phyloP scores from a whole-genome alignment of 2,888 invertebrate genomes.

The Chloroclysta siterata region DNA sequence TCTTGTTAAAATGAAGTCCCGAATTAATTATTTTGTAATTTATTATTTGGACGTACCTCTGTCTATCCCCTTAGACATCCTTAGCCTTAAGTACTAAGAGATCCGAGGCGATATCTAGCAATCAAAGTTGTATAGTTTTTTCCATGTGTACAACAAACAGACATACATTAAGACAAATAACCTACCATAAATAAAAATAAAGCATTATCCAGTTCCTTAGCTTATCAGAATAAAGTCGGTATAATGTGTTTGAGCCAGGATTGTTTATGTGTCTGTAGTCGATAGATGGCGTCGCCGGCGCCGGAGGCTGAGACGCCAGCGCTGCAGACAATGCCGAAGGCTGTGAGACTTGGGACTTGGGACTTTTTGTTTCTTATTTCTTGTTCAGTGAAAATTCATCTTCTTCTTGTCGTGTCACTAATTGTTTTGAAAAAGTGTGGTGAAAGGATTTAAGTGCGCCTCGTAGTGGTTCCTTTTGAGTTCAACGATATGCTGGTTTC shows the following conservation, averaged over 20 bases:
- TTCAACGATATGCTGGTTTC: no score
- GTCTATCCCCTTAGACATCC: no score
- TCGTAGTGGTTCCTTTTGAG: no score
- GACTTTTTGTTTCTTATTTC: neutral
- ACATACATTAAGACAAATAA: neutral
- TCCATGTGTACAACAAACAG: neutral
- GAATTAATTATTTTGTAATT: no score
- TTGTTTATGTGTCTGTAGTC: constrained; percentile 18
- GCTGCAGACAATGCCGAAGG: constrained; percentile 5
- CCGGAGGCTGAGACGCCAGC: constrained; percentile 10
- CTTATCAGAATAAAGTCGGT: neutral
- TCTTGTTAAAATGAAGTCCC: no score
- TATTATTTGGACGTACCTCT: no score
- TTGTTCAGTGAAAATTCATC: neutral
- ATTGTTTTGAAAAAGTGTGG: no score
- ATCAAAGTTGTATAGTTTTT: no score
- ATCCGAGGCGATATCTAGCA: no score
- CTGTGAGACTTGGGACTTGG: neutral
- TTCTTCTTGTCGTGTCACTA: no score
- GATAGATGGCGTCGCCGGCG: constrained; percentile 18
- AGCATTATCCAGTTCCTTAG: constrained; percentile 1
- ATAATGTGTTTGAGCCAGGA: constrained; percentile 1
- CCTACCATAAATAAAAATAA: neutral
- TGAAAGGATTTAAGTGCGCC: no score
- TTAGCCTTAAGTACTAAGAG: no score